Evolutionary conservation across 2,797 vertebrate genomes (phyloP), one percentile per base, ranked within the genome.

Genomic region (Numenius phaeopus): DNA sequence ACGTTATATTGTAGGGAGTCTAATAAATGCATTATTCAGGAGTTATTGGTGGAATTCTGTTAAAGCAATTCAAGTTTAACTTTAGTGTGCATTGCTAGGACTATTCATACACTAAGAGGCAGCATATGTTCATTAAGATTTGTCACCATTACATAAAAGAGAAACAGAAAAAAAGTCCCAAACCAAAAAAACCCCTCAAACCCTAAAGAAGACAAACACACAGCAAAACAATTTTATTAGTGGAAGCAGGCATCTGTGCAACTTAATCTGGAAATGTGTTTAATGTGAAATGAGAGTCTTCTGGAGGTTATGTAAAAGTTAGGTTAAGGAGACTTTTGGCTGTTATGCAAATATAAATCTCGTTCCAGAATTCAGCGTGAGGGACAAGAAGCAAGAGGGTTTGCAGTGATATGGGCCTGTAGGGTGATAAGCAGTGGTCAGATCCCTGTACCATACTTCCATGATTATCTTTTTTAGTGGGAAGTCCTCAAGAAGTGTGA

Each of bases 21-120:
- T 95, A 94, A 93, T 93, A 97, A 96, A 91, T 96, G 22, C 21
- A 91, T 96, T 94, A 85, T 93, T 89, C 75, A 93, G 57, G 24
- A 96, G 46, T 84, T 92, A 89, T 39, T 96, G 73, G 79, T 88
- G 69, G 47, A 70, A 87, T 92, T 94, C 90, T 93, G 54, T 91
- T 91, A 87, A 66, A 87, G 32, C 34, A 90, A 87, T 80, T 76
- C 4, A 62, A 76, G 13, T 73, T 97, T 87, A 75, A 67, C 65
- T 89, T 92, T 22, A 86, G 32, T 55, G 30, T 77, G 13, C n/a
- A n/a, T 91, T 83, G 22, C 44, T 87, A 86, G 26, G 55, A 77
- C 15, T 66, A 73, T 77, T 90, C 20, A 76, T 69, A 29, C 26
- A 70, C 55, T 82, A 82, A 89, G 76, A 93, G 23, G 27, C 32